Conservation (phyloP, 1,140 invertebrate genomes). For the Zophobas morio region DNA sequence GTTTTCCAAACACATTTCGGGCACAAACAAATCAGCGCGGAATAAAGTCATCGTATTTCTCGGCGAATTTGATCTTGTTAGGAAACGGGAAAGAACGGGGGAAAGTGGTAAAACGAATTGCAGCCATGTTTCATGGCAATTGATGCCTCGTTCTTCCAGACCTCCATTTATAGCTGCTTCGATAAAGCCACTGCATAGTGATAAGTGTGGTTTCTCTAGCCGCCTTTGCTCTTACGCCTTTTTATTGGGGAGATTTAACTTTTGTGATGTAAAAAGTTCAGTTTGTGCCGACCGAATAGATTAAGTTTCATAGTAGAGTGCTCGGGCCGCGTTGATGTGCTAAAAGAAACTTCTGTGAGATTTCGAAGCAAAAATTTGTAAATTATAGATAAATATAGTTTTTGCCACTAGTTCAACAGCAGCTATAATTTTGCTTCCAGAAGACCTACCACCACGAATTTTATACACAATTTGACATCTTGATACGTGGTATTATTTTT, state of each 20-base stretch:
- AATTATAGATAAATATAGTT: too few relatives aligned
- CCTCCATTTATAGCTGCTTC: constrained; percentile 56
- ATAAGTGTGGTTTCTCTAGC: constrained; percentile 56
- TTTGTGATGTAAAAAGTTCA: constrained; percentile 50
- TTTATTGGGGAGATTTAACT: constrained; percentile 56
- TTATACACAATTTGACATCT: too few relatives aligned
- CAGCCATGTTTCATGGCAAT: constrained; percentile 57
- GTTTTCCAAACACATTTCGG: constrained; percentile 38
- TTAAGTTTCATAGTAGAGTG: constrained; percentile 31
- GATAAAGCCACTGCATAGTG: constrained; percentile 59
- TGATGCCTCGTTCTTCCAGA: constrained; percentile 54
- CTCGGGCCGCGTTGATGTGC: too few relatives aligned
- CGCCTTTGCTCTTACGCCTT: constrained; percentile 52
- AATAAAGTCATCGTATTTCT: constrained; percentile 52
- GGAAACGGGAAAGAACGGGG: constrained; percentile 46
- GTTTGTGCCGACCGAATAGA: constrained; percentile 20
- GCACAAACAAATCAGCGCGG: constrained; percentile 49
- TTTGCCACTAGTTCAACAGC: too few relatives aligned
- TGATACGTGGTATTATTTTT: too few relatives aligned
- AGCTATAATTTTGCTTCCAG: too few relatives aligned
- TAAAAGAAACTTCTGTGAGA: too few relatives aligned
- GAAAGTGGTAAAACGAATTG: constrained; percentile 56
- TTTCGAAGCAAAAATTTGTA: too few relatives aligned
- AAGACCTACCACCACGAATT: too few relatives aligned
- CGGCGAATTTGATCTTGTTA: constrained; percentile 55